Base-by-base conservation (phyloP, 2,888 invertebrate species). In the Phasia obesa region DNA sequence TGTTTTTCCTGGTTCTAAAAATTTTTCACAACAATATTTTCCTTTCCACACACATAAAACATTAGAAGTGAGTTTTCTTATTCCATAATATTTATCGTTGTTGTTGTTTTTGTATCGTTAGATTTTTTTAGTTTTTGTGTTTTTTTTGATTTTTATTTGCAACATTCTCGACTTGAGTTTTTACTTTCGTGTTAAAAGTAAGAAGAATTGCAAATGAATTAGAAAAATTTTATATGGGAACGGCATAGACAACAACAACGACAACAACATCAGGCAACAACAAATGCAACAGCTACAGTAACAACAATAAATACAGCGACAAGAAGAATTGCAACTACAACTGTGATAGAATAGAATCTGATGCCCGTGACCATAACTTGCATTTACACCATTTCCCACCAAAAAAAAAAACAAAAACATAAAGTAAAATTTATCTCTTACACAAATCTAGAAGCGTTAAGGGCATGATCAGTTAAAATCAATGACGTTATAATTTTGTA, bases 301-400 rank as follows among this genome's bases (percentile, higher is more conserved):
- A 38, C 42, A 53, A 21, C 19, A 71, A 38, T 35, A 21, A 64
- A 78, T 51, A 53, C 60, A 78, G 60, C 38, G 35, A 17, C 17
- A 70, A 70, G 70, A 76, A 57, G 11, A 27, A 75, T 67, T 75
- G 49, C 75, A 47, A 62, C 35, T 47, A 55, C 70, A 77, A 44
- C 62, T 77, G 35, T 27, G 42, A 70, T 77, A 77, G 55, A 77
- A 55, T 76, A 77, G 53, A 83, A 67, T 79, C 70, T 71, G 70
- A 71, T 83, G 83, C 44, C 79, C 79, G 76, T 83, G 83, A 83
- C 83, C 83, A 83, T 75, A 83, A 83, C 83, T 76, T 77, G 70
- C 70, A 77, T 38, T 62, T 77, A 35, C 55, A 77, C 70, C 62
- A 47, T 77, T 80, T 74, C 73, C 60, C 7, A 38, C 19, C 27